A percentile compares a stretch with the other conserved stretches of the same genome.
Evolutionary conservation across 2,797 vertebrate genomes (phyloP).

Genomic region (Notamacropus eugenii): DNA sequence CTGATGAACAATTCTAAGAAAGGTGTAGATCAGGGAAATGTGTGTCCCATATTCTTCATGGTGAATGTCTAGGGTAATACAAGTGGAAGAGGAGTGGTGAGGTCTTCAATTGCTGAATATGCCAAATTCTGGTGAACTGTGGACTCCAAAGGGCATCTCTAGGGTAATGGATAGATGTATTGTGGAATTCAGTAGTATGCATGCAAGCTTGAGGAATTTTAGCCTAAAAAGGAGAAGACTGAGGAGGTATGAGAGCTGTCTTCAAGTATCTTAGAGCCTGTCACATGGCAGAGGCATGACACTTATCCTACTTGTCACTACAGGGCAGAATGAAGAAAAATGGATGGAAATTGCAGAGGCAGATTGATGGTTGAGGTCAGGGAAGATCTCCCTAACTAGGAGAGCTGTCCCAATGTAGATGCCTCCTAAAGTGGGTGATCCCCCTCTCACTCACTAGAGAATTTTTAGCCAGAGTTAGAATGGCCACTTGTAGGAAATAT

Average conservation of each 20-base stretch:
- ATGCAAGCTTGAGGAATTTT: not conserved
- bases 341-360: not conserved
- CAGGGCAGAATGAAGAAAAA: not conserved
- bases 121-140: not conserved
- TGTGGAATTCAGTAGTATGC: not conserved
- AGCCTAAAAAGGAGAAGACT: not conserved
- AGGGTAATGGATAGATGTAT: not conserved
- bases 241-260: not conserved
- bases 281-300: not conserved
- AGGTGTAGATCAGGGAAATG: not conserved
- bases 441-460: not conserved
- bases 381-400: not conserved
- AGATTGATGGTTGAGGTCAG: not conserved
- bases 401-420: not conserved
- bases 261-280: not conserved
- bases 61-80: not conserved
- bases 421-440: not conserved
- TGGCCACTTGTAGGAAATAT: not conserved
- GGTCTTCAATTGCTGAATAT: not conserved
- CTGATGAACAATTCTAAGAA: not conserved
- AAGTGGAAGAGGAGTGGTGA: not conserved
- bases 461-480: not conserved
- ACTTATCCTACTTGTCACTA: not conserved
- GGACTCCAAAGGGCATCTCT: not conserved
- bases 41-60: not conserved